phyloP scores from a whole-genome alignment of 2,113 vertebrate genomes.

The Motacilla tschutschensis region DNA sequence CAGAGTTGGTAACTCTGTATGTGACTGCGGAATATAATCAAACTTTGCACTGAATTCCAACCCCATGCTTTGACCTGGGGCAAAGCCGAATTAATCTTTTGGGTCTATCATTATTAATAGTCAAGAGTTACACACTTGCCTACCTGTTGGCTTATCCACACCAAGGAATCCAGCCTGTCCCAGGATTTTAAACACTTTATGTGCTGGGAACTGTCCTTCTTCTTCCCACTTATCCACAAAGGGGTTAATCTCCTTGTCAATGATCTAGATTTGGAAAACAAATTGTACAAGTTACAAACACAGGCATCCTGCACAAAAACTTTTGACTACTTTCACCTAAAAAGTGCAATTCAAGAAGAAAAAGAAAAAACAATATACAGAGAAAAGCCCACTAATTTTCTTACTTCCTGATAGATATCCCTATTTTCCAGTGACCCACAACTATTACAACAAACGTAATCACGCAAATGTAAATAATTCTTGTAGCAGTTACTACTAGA shows the following conservation, averaged over 20 bases:
- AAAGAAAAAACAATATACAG: not conserved
- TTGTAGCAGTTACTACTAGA: not conserved
- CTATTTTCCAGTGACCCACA: not conserved
- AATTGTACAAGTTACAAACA: not conserved
- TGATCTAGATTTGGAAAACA: conserved; percentile 69
- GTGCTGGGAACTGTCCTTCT: conserved; percentile 80
- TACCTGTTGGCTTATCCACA: conserved; percentile 81
- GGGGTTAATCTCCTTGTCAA: conserved; percentile 84
- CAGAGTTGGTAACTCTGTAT: not conserved
- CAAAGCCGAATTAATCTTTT: not conserved
- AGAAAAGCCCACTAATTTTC: not conserved
- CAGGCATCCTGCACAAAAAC: not conserved
- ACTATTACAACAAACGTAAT: not conserved
- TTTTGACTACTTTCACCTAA: not conserved
- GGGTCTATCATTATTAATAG: not conserved
- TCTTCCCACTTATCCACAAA: conserved; percentile 84
- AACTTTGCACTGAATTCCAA: not conserved
- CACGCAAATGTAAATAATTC: not conserved
- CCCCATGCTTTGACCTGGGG: not conserved
- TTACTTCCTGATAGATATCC: not conserved
- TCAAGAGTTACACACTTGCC: not conserved
- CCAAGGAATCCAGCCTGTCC: conserved; percentile 81
- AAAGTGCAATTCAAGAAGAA: not conserved
- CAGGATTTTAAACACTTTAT: conserved; percentile 82
- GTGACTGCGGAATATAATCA: not conserved